A percentile compares a stretch with the other conserved stretches of the same genome.
Conservation (phyloP, 37 sponge, comb jelly and placozoan species). For the Chondrosia reniformis region DNA sequence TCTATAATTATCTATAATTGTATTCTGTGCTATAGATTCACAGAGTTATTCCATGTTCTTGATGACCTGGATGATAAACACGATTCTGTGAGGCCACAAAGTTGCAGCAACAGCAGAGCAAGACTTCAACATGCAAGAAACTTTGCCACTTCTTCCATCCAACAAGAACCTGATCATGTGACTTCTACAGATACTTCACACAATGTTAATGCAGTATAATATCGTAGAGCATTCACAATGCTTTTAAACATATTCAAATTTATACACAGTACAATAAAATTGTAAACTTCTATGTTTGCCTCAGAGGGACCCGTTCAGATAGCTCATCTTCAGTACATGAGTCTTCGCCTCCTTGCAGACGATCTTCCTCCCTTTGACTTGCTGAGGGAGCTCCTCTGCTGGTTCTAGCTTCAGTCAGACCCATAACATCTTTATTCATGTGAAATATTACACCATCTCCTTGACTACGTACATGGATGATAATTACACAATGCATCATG, state of each 20-base stretch:
- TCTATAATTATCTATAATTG: background rate
- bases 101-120: background rate
- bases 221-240: no score
- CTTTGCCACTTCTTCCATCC: background rate
- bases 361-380: no score
- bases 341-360: no score
- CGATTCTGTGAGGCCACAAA: background rate
- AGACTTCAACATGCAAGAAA: background rate
- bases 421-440: background rate
- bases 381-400: no score
- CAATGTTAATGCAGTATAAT: background rate
- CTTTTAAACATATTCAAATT: no score
- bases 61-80: background rate
- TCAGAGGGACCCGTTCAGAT: slow-evolving; percentile 2
- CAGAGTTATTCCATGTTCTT: background rate
- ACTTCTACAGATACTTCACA: background rate
- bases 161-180: background rate
- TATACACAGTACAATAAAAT: background rate
- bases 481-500: no score
- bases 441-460: background rate
- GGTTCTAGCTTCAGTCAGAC: background rate
- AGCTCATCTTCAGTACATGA: background rate
- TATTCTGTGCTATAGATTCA: background rate
- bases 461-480: no score
- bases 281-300: background rate